A percentile compares a stretch with the other conserved stretches of the same genome.
phyloP scores from a whole-genome alignment of 2,113 vertebrate species.

The Tor tambroides region DNA sequence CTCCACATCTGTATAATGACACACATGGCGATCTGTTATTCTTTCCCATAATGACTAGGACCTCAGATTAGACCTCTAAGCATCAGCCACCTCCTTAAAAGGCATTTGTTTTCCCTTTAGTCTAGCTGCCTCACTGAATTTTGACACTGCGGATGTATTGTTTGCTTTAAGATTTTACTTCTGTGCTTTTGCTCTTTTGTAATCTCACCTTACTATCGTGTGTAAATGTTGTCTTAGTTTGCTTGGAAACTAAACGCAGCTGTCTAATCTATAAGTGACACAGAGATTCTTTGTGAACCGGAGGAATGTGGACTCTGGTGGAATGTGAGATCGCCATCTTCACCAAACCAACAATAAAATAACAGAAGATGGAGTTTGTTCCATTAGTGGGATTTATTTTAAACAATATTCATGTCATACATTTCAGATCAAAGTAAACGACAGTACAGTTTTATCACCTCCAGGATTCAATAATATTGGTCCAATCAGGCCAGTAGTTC shows the following conservation, averaged over 20 bases:
- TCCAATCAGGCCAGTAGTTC: not conserved
- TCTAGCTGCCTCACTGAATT: not conserved
- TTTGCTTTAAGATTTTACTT: slow-evolving; percentile 24
- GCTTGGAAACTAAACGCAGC: slow-evolving; percentile 20
- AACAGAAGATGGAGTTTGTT: not conserved
- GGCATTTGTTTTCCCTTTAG: slow-evolving; percentile 13
- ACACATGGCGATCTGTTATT: slow-evolving; percentile 51
- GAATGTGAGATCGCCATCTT: not conserved
- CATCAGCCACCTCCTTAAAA: slow-evolving; percentile 12
- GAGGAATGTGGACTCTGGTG: not conserved
- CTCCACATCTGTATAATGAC: slow-evolving; percentile 57
- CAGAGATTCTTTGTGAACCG: slow-evolving; percentile 16
- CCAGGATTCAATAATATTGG: not conserved
- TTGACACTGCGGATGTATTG: not conserved
- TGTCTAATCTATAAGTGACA: slow-evolving; percentile 14
- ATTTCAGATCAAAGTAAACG: slow-evolving; percentile 16
- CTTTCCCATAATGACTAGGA: slow-evolving; percentile 32
- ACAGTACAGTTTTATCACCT: too few relatives aligned
- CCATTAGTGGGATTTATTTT: not conserved
- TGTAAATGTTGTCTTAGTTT: not conserved
- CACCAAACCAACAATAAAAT: not conserved
- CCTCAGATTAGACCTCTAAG: slow-evolving; percentile 37
- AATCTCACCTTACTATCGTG: not conserved
- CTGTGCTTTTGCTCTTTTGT: not conserved
- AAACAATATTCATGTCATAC: not conserved